A percentile compares a stretch with the other conserved stretches of the same genome.
Conservation (phyloP, 2,113 vertebrate genomes). For the Danio rerio region DNA sequence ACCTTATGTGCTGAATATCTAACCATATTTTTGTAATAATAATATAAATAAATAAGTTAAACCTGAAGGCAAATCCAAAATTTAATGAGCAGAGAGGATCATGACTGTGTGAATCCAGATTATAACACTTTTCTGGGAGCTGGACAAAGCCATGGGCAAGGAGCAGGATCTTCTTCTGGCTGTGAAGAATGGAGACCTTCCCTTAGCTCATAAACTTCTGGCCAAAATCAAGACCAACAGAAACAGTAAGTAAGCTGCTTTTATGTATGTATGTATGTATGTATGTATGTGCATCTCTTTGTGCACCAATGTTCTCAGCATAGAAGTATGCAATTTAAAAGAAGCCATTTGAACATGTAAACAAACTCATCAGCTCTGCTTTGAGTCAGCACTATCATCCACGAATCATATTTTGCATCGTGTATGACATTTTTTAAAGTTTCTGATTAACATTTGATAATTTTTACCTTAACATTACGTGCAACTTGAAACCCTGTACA, state of each 20-base stretch:
- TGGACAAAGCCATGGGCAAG: conserved; percentile 71
- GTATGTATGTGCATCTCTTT: too few species aligned
- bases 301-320: background rate
- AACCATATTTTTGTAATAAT: background rate
- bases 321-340: background rate
- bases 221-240: conserved; percentile 77
- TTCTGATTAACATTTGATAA: background rate
- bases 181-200: conserved; percentile 77
- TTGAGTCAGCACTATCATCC: background rate
- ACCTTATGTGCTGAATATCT: background rate
- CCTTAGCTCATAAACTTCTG: conserved; percentile 74
- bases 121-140: conserved; percentile 19
- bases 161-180: conserved; percentile 78
- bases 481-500: background rate
- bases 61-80: conserved; percentile 10
- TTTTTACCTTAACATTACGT: background rate
- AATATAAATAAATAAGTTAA: background rate
- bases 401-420: background rate
- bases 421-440: background rate
- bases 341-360: background rate
- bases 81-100: conserved; percentile 14
- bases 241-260: conserved; percentile 71
- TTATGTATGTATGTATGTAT: background rate
- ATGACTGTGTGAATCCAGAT: conserved; percentile 30
- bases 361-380: background rate